Conservation (phyloP, 2,797 vertebrate species). For the Danio kyathit region DNA sequence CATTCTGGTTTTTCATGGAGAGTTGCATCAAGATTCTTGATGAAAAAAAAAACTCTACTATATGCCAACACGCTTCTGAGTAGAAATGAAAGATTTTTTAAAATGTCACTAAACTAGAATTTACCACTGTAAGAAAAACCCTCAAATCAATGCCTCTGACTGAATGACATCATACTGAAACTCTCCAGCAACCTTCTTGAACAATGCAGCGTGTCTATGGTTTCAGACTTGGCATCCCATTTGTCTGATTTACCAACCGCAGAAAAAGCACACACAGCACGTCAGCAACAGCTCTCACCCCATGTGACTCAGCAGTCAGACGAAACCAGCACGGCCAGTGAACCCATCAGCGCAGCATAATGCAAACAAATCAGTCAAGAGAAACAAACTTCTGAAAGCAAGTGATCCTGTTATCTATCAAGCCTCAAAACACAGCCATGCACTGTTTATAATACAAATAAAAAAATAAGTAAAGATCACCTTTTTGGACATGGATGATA, state of each 20-base stretch:
- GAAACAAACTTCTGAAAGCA: constrained; percentile 56
- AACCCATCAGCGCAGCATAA: constrained; percentile 44
- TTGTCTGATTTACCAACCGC: background rate
- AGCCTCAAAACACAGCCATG: background rate
- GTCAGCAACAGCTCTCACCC: constrained; percentile 41
- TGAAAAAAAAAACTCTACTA: background rate
- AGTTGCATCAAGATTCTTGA: background rate
- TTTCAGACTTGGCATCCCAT: constrained; percentile 4
- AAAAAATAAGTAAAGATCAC: constrained; percentile 73
- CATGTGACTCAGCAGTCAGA: constrained; percentile 58
- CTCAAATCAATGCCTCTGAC: constrained; percentile 13
- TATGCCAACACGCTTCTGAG: background rate
- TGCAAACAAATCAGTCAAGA: constrained; percentile 65
- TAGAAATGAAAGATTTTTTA: background rate
- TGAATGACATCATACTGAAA: constrained; percentile 4
- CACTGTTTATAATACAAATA: background rate
- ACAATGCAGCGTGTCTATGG: constrained; percentile 5
- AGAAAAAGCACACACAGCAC: constrained; percentile 55
- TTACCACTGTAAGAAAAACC: background rate
- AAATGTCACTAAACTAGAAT: background rate
- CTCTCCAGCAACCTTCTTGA: background rate
- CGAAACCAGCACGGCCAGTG: constrained; percentile 48
- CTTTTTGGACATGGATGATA: constrained; percentile 99
- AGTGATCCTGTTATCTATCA: background rate
- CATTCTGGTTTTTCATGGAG: background rate